Evolutionary conservation across 2,888 invertebrate genomes (phyloP).

Genomic region (Spodoptera picta): DNA sequence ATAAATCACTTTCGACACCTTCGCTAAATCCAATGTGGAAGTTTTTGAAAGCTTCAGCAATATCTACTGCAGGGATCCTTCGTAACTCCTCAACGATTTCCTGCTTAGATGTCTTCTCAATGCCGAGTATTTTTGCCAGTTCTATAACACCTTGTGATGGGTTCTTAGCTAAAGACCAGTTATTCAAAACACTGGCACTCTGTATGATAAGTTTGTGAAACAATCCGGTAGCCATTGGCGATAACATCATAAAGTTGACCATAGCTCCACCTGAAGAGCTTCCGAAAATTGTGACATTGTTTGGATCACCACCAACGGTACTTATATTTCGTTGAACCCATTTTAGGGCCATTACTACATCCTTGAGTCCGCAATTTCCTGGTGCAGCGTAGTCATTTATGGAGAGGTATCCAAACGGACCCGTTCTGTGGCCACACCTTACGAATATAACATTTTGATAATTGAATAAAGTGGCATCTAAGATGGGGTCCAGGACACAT

Average conservation of each 20-base stretch:
- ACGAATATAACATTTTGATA: constrained; percentile 78
- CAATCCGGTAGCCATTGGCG: constrained; percentile 81
- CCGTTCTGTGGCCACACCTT: constrained; percentile 79
- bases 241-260: constrained; percentile 83
- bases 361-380: constrained; percentile 83
- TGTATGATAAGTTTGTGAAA: constrained; percentile 84
- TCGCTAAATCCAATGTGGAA: constrained; percentile 49
- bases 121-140: constrained; percentile 72
- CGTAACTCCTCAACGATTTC: constrained; percentile 79
- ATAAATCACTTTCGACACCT: constrained; percentile 58
- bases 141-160: constrained; percentile 69
- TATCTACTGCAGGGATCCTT: constrained; percentile 63
- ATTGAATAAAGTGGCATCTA: constrained; percentile 76
- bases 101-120: constrained; percentile 64
- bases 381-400: constrained; percentile 79
- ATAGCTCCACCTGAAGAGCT: constrained; percentile 82
- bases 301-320: constrained; percentile 82
- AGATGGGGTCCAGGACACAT: constrained; percentile 65
- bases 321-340: constrained; percentile 82
- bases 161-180: constrained; percentile 78
- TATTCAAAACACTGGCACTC: constrained; percentile 81
- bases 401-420: constrained; percentile 83
- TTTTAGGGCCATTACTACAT: constrained; percentile 79
- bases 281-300: constrained; percentile 85
- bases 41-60: constrained; percentile 66